Base-by-base conservation (phyloP, 2,113 vertebrate species). In the Collichthys lucidus region DNA sequence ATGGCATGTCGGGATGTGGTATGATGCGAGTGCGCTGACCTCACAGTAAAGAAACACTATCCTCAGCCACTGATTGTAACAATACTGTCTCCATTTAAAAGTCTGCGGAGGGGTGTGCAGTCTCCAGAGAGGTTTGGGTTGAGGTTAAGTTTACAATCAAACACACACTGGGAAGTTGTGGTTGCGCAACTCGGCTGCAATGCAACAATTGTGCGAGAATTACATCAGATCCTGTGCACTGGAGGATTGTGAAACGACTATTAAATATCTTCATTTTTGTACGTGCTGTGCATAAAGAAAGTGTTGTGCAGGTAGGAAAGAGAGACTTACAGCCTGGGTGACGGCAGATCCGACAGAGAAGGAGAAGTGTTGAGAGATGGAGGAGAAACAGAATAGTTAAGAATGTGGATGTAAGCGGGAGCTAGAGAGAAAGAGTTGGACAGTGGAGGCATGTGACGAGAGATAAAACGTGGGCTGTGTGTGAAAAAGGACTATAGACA, bases 281-380 rank as follows among this genome's bases (percentile, higher is more conserved):
- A 11, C n/a, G 74, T 0, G 7, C 42, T 16, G 47, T 35, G 42
- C 35, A 79, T 44, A 40, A 40, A 40, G 24, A 46, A 66, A 49
- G 49, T 80, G 59, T 61, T 29, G 11, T 14, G 66, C 35, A 56
- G n/a, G 59, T 70, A 67, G 79, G 50, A 83, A 84, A 56, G 11
- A 73, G 64, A 80, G 69, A 91, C 89, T 91, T 82, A 89, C 84
- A 64, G 81, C 66, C 90, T 93, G 16, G n/a, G 50, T 7, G 62
- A 66, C 84, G 61, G 68, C 75, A 86, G 81, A 70, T 84, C 87
- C 84, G 11, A 78, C 76, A 80, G 62, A 83, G 44, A 35, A 55
- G 17, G 52, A 75, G 67, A 72, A 69, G 65, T 22, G 49, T 77
- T 57, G 42, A 71, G 77, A 79, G 50, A 78, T 2, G 65, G 76